Evolutionary conservation across 2,888 invertebrate genomes (phyloP).

Genomic region (Brassicogethes aeneus): DNA sequence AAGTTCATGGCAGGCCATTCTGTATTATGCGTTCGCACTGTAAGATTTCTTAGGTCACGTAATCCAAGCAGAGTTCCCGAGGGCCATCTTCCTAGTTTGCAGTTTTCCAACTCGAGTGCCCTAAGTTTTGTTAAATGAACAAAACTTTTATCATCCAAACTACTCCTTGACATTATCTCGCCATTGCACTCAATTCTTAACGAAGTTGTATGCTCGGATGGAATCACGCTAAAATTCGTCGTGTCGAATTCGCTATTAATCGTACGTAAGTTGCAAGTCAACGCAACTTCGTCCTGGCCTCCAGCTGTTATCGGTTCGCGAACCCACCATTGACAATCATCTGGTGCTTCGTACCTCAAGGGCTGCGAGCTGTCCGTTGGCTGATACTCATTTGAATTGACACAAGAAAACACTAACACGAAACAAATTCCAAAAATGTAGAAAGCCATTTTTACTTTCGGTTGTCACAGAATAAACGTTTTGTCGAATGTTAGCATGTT

Average conservation of each 20-base stretch:
- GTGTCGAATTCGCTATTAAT: conserved; percentile 83
- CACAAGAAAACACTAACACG: conserved; percentile 11
- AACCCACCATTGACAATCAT: conserved; percentile 76
- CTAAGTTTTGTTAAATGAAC: conserved; percentile 71
- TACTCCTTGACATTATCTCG: conserved; percentile 70
- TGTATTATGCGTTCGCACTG: conserved; percentile 75
- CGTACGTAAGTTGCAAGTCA: conserved; percentile 71
- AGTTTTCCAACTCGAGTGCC: conserved; percentile 74
- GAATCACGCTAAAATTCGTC: conserved; percentile 81
- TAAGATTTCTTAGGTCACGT: conserved; percentile 72
- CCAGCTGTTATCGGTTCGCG: conserved; percentile 49
- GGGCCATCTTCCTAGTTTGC: conserved; percentile 78
- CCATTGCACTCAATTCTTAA: conserved; percentile 72
- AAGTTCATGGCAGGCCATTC: conserved; percentile 78
- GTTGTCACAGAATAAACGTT: conserved; percentile 9
- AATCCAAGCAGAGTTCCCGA: conserved; percentile 71
- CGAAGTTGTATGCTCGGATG: conserved; percentile 73
- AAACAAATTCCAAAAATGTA: conserved; percentile 12
- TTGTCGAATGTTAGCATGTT: neutral
- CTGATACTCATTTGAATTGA: conserved; percentile 12
- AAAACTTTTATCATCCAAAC: conserved; percentile 67
- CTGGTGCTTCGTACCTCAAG: conserved; percentile 69
- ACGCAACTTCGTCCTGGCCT: conserved; percentile 58
- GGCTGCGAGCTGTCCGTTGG: conserved; percentile 37
- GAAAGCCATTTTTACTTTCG: conserved; percentile 16